Base-by-base conservation (phyloP, 2,888 invertebrate genomes). In the Linyphia triangularis region DNA sequence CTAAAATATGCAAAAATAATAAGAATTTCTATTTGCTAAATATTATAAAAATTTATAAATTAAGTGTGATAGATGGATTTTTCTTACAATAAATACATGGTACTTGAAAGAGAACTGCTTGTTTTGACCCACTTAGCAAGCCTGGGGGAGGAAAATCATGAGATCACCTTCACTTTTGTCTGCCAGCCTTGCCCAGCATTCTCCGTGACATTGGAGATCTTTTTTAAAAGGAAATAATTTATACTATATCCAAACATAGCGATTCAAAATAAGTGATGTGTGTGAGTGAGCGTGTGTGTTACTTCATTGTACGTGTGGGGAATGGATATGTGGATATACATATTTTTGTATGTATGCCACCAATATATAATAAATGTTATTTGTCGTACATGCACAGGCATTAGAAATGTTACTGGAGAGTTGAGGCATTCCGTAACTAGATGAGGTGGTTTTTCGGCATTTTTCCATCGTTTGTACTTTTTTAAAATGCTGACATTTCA, bases 261-360 rank as follows among this genome's bases (percentile, higher is more conserved):
- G 57, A 30, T 84, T 69, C 63, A 69, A 26, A 78, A 37, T 85
- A 83, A 63, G 73, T 61, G 83, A 43, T n/a, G 28, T 84, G 77
- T 67, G 40, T 77, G 85, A 24, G 69, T 19, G 37, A 9, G 51
- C n/a, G 40, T 40, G 9, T 51, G 75, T 75, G 22, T 65, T 51
- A 57, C 22, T 61, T 78, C 40, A 70, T 69, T 78, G 63, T 13
- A 57, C 26, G 78, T 67, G 88, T 57, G 73, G 69, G 65, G 33
- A n/a, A 43, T 73, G 86, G 70, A 73, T 78, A 78, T 65, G 85
- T 86, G 85, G 85, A 86, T 88, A 79, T 81, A 77, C 88, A 88
- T 88, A 82, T 88, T 88, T 88, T 88, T 88, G 81, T 88, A 88
- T 88, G 88, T 88, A 82, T 79, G 78, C 82, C 88, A 82, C 88